Conservation (phyloP, 2,888 invertebrate species). For the Nemotelus nigrinus region DNA sequence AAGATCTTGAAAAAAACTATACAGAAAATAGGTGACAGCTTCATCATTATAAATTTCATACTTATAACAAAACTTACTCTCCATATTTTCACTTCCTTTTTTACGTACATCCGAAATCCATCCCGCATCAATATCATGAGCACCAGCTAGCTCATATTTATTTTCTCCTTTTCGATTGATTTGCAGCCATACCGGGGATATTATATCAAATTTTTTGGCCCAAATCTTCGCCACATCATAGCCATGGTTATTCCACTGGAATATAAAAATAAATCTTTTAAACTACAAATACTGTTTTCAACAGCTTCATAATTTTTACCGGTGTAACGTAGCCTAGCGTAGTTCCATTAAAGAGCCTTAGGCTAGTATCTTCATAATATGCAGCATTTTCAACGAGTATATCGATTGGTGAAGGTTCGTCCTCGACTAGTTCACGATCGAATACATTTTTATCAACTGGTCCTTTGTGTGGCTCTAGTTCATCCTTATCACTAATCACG, state of each 20-base stretch:
- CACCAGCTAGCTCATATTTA: conserved; percentile 74
- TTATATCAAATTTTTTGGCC: conserved; percentile 86
- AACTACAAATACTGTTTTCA: neutral
- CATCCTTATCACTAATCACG: conserved; percentile 19
- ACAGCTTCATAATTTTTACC: conserved; percentile 66
- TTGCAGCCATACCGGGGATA: conserved; percentile 97
- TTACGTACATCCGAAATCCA: conserved; percentile 82
- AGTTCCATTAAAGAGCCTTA: conserved; percentile 75
- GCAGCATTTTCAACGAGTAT: conserved; percentile 80
- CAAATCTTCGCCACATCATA: conserved; percentile 92
- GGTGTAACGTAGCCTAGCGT: conserved; percentile 93
- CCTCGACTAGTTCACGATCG: conserved; percentile 75
- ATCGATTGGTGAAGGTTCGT: conserved; percentile 74
- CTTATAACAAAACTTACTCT: neutral
- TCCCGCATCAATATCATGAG: conserved; percentile 85
- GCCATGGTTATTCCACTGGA: conserved; percentile 94
- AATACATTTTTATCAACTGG: conserved; percentile 73
- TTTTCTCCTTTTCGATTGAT: conserved; percentile 72
- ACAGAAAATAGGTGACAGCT: neutral
- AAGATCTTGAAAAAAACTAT: neutral
- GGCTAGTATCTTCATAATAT: conserved; percentile 76
- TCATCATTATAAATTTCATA: neutral
- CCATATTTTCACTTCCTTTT: conserved; percentile 53
- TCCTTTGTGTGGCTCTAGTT: conserved; percentile 64
- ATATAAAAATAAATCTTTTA: conserved; percentile 53